Evolutionary conservation across 2,888 invertebrate genomes (phyloP).

Genomic region (Perdita meconis): DNA sequence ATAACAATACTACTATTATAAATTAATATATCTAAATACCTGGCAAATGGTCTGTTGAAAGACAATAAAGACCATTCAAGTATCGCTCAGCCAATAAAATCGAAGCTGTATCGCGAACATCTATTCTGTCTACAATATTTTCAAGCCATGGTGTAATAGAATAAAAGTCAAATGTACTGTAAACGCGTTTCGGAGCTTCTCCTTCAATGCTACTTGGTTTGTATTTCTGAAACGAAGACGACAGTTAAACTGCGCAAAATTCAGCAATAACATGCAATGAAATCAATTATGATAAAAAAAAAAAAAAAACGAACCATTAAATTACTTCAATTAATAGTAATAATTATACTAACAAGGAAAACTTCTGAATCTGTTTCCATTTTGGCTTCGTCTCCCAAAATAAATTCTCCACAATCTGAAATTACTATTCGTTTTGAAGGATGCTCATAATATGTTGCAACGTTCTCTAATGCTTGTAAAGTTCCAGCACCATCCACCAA

Average conservation of each 20-base stretch:
- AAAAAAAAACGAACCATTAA: not conserved
- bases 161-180: conserved; percentile 47
- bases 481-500: conserved; percentile 88
- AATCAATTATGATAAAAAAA: not conserved
- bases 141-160: conserved; percentile 58
- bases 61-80: conserved; percentile 63
- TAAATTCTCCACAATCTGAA: conserved; percentile 69
- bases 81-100: conserved; percentile 63
- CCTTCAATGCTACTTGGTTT: conserved; percentile 37
- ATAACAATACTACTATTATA: not conserved
- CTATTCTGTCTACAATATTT: conserved; percentile 63
- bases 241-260: not conserved
- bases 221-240: conserved; percentile 26
- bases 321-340: conserved; percentile 1
- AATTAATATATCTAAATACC: conserved; percentile 26
- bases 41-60: conserved; percentile 50
- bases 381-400: conserved; percentile 50
- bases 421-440: conserved; percentile 81
- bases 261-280: not conserved
- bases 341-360: conserved; percentile 46
- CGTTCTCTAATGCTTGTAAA: conserved; percentile 87
- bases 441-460: conserved; percentile 87
- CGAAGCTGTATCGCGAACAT: conserved; percentile 65
- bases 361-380: conserved; percentile 55
- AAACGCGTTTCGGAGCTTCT: conserved; percentile 25